Evolutionary conservation across 2,797 vertebrate species (phyloP).

Genomic region (Distichodus sexfasciatus): DNA sequence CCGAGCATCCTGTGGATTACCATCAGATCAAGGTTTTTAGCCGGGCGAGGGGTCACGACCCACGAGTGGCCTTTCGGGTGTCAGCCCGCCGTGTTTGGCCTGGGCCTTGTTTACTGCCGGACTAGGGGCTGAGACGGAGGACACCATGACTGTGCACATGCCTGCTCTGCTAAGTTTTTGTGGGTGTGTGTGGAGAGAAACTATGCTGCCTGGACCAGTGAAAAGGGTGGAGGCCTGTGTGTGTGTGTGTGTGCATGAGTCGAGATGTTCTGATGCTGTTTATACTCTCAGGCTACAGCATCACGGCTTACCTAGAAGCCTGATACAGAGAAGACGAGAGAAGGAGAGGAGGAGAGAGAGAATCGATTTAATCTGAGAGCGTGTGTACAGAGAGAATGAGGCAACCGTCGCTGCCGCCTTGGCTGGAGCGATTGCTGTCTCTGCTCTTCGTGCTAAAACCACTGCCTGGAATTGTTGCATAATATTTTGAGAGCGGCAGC

Average conservation of each 20-base stretch:
- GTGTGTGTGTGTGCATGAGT: background rate
- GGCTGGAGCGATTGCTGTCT: too few relatives aligned
- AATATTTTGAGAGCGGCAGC: constrained; percentile 59
- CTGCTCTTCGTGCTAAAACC: constrained; percentile 59
- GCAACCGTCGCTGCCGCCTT: too few relatives aligned
- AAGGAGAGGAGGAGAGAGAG: constrained; percentile 1
- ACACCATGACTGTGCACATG: constrained; percentile 68
- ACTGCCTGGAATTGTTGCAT: constrained; percentile 63
- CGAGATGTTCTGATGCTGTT: background rate
- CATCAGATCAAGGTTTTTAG: too few relatives aligned
- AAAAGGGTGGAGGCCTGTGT: background rate
- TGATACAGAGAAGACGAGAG: background rate
- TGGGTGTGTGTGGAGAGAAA: background rate
- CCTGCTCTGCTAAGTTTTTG: constrained; percentile 32
- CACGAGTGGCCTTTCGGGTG: constrained; percentile 16
- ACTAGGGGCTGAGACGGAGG: constrained; percentile 55
- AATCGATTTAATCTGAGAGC: too few relatives aligned
- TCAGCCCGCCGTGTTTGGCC: constrained; percentile 24
- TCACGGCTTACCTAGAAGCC: background rate
- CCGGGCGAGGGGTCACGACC: too few relatives aligned
- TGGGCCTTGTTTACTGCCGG: constrained; percentile 67
- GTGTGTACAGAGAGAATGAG: too few relatives aligned
- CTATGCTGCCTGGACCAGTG: background rate
- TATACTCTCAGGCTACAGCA: too few relatives aligned
- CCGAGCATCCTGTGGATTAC: too few relatives aligned